A percentile compares a stretch with the other conserved stretches of the same genome.
Evolutionary conservation across 1,140 invertebrate species (phyloP).

Genomic region (Habropoda laboriosa): DNA sequence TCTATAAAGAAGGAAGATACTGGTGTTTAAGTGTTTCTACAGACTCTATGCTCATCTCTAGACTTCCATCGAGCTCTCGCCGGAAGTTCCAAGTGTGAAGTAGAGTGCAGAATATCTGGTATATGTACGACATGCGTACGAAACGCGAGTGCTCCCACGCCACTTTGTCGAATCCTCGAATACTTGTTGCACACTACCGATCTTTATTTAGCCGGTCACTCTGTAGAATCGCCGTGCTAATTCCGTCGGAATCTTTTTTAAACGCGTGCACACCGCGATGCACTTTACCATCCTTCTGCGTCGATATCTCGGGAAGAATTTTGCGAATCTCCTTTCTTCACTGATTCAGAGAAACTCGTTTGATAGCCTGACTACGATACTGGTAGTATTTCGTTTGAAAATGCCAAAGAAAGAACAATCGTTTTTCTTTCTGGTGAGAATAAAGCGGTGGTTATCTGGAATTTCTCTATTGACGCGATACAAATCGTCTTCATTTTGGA

Average conservation of each 20-base stretch:
- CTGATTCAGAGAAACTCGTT: too few species aligned
- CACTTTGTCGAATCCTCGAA: conserved; percentile 1
- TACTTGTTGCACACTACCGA: conserved; percentile 49
- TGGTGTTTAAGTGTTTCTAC: not conserved
- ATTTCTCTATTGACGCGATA: not conserved
- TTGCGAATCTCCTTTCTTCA: too few species aligned
- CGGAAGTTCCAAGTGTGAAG: not conserved
- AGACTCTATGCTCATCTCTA: not conserved
- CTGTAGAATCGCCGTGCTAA: conserved; percentile 8
- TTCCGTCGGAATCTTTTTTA: conserved; percentile 15
- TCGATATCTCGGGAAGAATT: not conserved
- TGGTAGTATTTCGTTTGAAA: not conserved
- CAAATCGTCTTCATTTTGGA: not conserved
- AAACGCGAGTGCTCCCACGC: not conserved
- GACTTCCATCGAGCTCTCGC: too few species aligned
- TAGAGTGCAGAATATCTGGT: not conserved
- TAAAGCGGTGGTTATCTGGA: not conserved
- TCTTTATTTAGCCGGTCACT: conserved; percentile 31
- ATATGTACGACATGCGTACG: too few species aligned
- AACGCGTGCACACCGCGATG: not conserved
- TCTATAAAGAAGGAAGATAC: too few species aligned
- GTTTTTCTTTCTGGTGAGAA: not conserved
- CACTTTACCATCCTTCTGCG: not conserved
- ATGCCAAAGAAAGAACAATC: not conserved
- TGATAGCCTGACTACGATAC: not conserved